A percentile compares a stretch with the other conserved stretches of the same genome.
These are phyloP conservation scores for Branchipolynoe longqiensis DNA, from an alignment of 2,888 invertebrate genomes.

Conservation along the genomic window DNA sequence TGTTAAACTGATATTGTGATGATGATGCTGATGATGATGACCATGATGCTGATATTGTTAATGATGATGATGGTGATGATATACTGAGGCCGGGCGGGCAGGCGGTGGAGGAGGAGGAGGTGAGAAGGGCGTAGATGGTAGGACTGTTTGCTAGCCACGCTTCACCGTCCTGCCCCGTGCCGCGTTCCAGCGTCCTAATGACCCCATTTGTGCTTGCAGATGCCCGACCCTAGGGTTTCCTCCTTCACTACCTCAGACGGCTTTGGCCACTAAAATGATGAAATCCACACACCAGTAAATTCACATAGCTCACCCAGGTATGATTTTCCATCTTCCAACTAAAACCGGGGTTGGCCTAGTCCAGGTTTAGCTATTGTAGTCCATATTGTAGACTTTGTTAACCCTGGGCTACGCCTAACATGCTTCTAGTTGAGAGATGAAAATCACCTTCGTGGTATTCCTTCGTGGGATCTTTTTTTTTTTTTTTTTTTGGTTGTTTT, in stretches of 20 bases:
- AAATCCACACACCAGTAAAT: constrained; percentile 58
- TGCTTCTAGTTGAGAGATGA: constrained; percentile 57
- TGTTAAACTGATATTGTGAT: not conserved
- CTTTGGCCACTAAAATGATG: constrained; percentile 57
- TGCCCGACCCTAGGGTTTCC: constrained; percentile 56
- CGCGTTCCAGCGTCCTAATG: constrained; percentile 43
- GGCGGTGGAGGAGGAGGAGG: constrained; percentile 19
- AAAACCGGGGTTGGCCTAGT: constrained; percentile 56
- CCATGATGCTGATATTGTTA: constrained; percentile 1
- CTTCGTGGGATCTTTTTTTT: too few species aligned
- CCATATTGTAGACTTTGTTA: constrained; percentile 48
- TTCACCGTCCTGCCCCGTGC: constrained; percentile 40
- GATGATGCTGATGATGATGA: constrained; percentile 18
- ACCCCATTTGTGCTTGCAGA: constrained; percentile 56
- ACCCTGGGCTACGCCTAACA: constrained; percentile 57
- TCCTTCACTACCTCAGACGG: constrained; percentile 56
- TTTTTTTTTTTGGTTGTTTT: too few species aligned
- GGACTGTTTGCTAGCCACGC: constrained; percentile 48
- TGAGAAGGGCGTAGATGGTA: constrained; percentile 37
- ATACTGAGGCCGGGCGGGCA: constrained; percentile 42
- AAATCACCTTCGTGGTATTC: constrained; percentile 53
- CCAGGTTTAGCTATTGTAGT: constrained; percentile 56
- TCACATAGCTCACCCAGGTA: constrained; percentile 53
- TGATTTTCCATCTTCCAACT: constrained; percentile 58
- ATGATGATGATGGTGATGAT: constrained; percentile 37